These are phyloP conservation scores for Dreissena rostriformis DNA, from an alignment of 1,140 invertebrate genomes.

Conservation along the genomic window DNA sequence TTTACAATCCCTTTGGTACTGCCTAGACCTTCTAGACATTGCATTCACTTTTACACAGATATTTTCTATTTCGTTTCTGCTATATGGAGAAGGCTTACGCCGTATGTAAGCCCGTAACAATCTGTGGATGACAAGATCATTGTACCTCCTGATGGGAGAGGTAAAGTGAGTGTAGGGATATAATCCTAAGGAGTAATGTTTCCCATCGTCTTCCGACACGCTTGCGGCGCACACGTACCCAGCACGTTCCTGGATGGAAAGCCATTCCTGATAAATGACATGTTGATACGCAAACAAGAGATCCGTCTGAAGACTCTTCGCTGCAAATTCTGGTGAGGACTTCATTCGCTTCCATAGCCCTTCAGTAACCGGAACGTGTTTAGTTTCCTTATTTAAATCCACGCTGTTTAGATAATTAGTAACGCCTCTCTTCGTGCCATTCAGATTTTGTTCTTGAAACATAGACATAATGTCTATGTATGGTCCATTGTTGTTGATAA, in stretches of 20 bases:
- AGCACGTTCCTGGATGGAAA: constrained; percentile 49
- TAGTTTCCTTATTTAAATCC: neutral
- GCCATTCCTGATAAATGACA: constrained; percentile 86
- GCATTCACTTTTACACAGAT: constrained; percentile 61
- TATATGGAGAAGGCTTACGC: constrained; percentile 51
- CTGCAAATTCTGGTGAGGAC: constrained; percentile 91
- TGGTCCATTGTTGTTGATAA: constrained; percentile 54
- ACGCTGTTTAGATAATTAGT: constrained; percentile 15
- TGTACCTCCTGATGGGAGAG: constrained; percentile 94
- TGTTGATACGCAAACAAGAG: constrained; percentile 93
- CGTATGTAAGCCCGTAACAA: constrained; percentile 86
- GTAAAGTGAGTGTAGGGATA: constrained; percentile 87
- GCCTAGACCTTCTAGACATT: constrained; percentile 44
- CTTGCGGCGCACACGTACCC: constrained; percentile 23
- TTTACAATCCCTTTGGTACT: constrained; percentile 54
- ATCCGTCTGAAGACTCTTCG: constrained; percentile 88
- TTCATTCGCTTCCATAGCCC: constrained; percentile 87
- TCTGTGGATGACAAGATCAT: constrained; percentile 93
- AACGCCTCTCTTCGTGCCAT: too few relatives aligned
- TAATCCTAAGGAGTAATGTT: constrained; percentile 56
- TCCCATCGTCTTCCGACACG: neutral
- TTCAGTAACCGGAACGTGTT: constrained; percentile 38
- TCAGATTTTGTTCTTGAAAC: constrained; percentile 52
- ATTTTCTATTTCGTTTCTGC: constrained; percentile 53
- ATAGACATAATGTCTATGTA: constrained; percentile 53